Conservation (phyloP, 2,888 invertebrate genomes). For the Falcaria lacertinaria region DNA sequence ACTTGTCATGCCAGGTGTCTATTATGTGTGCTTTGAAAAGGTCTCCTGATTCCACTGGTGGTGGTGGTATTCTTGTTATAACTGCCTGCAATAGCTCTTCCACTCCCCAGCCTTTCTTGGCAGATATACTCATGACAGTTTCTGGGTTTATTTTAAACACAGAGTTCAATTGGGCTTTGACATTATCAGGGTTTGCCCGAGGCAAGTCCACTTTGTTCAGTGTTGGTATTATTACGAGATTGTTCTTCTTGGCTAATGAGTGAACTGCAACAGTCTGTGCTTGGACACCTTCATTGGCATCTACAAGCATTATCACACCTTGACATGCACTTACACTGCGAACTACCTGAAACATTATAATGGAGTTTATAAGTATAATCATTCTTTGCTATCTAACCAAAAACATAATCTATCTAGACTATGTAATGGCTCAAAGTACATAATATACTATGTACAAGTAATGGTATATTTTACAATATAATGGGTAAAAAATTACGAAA, state of each 20-base stretch:
- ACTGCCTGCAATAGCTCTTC: slow-evolving; percentile 87
- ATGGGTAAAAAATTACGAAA: too few species aligned
- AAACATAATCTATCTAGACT: too few species aligned
- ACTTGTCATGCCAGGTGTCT: slow-evolving; percentile 96
- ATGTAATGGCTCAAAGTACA: too few species aligned
- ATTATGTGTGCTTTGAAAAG: slow-evolving; percentile 91
- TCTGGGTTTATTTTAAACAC: slow-evolving; percentile 89
- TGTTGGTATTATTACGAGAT: slow-evolving; percentile 92
- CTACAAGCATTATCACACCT: slow-evolving; percentile 96
- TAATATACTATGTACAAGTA: too few species aligned
- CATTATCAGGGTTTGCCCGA: slow-evolving; percentile 91
- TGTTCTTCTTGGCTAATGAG: slow-evolving; percentile 90
- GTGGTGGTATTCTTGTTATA: slow-evolving; percentile 88
- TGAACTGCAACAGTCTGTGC: slow-evolving; percentile 99
- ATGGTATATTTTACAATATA: too few species aligned
- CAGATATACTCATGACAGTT: slow-evolving; percentile 91
- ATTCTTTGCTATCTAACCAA: too few species aligned
- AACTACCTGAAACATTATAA: slow-evolving; percentile 81
- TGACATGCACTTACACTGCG: slow-evolving; percentile 95
- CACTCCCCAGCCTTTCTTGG: slow-evolving; percentile 93
- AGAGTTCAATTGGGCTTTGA: slow-evolving; percentile 86
- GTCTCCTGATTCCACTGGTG: slow-evolving; percentile 77
- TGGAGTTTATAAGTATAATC: too few species aligned
- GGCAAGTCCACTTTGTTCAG: slow-evolving; percentile 98
- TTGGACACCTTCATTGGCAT: slow-evolving; percentile 97